Conservation (phyloP, 64 coral and sea anemone species). For the Dendrophyllia cribrosa region DNA sequence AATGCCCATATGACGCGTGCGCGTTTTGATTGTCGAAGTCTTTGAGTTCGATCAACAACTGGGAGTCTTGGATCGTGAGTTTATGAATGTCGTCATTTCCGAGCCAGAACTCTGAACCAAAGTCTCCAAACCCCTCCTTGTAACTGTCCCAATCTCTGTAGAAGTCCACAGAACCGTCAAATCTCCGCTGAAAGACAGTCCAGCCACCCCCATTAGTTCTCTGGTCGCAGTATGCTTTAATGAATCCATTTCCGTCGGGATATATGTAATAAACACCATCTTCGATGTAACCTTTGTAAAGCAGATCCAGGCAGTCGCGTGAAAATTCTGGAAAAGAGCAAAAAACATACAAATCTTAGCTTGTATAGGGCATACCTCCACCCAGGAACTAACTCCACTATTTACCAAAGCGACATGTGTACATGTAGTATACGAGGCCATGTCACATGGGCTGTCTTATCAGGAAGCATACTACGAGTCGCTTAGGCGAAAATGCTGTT, state of each 20-base stretch:
- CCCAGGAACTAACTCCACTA: too few species aligned
- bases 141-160: slow-evolving; percentile 41
- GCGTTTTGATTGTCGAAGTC: slow-evolving; percentile 8
- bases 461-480: too few species aligned
- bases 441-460: too few species aligned
- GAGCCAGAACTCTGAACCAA: slow-evolving; percentile 54
- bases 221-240: slow-evolving; percentile 55
- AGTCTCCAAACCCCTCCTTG: slow-evolving; percentile 56
- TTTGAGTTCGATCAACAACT: slow-evolving; percentile 39
- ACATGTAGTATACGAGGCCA: too few species aligned
- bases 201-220: slow-evolving; percentile 63
- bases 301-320: slow-evolving; percentile 57
- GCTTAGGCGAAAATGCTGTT: too few species aligned
- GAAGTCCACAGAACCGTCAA: slow-evolving; percentile 52
- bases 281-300: slow-evolving; percentile 30
- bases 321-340: background rate
- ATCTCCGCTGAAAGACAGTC: slow-evolving; percentile 47
- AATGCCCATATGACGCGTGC: slow-evolving; percentile 19
- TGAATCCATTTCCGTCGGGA: slow-evolving; percentile 6
- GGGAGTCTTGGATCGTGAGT: background rate
- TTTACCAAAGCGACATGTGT: too few species aligned
- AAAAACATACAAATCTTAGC: background rate
- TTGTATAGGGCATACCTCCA: too few species aligned
- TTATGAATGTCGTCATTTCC: slow-evolving; percentile 65
- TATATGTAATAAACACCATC: slow-evolving; percentile 61